These are phyloP conservation scores for Gouania willdenowi DNA, from an alignment of 2,797 vertebrate species.

Conservation along the genomic window DNA sequence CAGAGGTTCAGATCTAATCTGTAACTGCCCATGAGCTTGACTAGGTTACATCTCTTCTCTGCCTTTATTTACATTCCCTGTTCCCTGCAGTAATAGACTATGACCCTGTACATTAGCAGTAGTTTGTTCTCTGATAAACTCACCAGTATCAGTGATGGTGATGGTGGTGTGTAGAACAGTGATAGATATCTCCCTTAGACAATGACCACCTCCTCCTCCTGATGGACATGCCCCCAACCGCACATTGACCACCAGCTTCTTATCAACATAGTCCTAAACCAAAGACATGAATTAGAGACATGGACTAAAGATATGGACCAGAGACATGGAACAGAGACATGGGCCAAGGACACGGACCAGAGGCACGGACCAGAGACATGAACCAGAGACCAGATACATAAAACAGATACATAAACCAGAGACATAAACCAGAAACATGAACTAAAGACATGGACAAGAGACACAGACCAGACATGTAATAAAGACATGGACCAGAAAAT, in stretches of 20 bases:
- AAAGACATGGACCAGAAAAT: constrained; percentile 7
- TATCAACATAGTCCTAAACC: constrained; percentile 80
- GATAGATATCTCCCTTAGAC: constrained; percentile 74
- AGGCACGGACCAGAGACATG: too few species aligned
- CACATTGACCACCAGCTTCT: constrained; percentile 71
- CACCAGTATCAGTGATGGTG: constrained; percentile 80
- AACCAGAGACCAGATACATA: too few species aligned
- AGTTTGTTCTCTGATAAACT: constrained; percentile 13
- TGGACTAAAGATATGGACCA: too few species aligned
- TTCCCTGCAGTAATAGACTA: too few species aligned
- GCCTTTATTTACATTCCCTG: too few species aligned
- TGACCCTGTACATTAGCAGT: too few species aligned
- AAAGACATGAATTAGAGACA: not conserved
- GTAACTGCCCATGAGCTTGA: too few species aligned
- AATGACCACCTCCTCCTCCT: constrained; percentile 41
- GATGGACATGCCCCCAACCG: constrained; percentile 69
- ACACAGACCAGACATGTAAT: not conserved
- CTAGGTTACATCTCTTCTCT: too few species aligned
- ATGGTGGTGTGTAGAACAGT: constrained; percentile 68
- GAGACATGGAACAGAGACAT: too few species aligned
- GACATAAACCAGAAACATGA: not conserved
- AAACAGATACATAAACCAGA: constrained; percentile 9
- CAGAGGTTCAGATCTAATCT: too few species aligned
- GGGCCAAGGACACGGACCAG: too few species aligned
- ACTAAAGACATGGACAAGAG: too few species aligned